Base-by-base conservation (phyloP, 2,797 vertebrate species). In the Mareca penelope region DNA sequence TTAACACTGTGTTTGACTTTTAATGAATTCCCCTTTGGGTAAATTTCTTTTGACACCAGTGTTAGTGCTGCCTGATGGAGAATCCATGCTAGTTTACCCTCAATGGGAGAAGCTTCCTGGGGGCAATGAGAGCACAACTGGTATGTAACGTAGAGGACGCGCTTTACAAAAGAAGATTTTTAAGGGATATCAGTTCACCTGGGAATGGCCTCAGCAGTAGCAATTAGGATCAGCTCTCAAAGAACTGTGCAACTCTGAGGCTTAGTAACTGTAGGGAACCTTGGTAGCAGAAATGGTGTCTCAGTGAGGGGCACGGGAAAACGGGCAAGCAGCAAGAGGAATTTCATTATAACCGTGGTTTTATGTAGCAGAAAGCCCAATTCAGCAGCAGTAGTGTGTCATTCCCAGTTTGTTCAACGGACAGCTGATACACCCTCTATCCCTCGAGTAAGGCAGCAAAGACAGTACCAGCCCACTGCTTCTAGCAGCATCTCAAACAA, bases 51-150 rank as follows among this genome's bases (percentile, higher is more conserved):
- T 91, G 18, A 86, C 44, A 94, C 31, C 19, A 21, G 2, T 68
- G 31, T 86, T 91, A 60, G 89, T 84, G 88, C 88, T 92, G 44
- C 67, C 64, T 89, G 79, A 52, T n/a, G 80, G 29, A 78, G 61
- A 67, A 81, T 92, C 77, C 42, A 31, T 89, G 61, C 15, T 80
- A 12, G 1, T 87, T 89, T 90, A 91, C 10, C 10, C 53, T 26
- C 63, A 82, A 67, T 42, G 57, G 89, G 56, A 80, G 55, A 65
- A 71, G n/a, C 65, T 80, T 90, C 64, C 92, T 5, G 3, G 35
- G 59, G 57, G 63, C 53, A 56, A 24, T 23, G 73, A 81, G 64
- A 81, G 56, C 2, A 0, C 84, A 79, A 77, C 63, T 76, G 67
- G 19, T 79, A 28, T 78, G 61, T 57, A 40, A 53, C 5, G 5